These are phyloP conservation scores for Coturnix japonica DNA, from an alignment of 2,113 vertebrate genomes.

Conservation along the genomic window DNA sequence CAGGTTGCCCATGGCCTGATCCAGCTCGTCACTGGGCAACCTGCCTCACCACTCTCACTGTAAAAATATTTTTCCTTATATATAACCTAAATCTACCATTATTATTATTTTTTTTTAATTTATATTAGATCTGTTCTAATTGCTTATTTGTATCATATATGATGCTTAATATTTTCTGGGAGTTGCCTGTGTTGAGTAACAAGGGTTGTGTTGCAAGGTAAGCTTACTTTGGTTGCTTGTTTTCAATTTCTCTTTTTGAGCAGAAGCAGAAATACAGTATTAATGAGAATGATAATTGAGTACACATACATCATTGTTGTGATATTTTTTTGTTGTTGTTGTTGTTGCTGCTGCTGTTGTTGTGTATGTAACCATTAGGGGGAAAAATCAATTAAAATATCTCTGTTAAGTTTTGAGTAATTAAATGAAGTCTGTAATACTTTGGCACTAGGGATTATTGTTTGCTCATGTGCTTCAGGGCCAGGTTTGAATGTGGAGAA, in stretches of 20 bases:
- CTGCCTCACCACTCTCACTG: too few species aligned
- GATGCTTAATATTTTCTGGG: neutral
- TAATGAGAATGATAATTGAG: neutral
- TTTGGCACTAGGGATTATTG: neutral
- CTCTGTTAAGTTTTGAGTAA: slow-evolving; percentile 4
- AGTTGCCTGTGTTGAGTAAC: neutral
- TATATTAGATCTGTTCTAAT: neutral
- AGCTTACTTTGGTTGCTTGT: neutral
- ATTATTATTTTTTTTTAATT: too few species aligned
- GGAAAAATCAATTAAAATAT: neutral
- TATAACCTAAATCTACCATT: too few species aligned
- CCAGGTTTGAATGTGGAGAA: neutral
- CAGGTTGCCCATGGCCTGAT: too few species aligned
- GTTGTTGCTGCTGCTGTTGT: neutral
- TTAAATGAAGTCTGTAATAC: slow-evolving; percentile 18
- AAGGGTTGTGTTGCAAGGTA: neutral
- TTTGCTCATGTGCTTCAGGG: slow-evolving; percentile 13
- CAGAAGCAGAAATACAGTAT: neutral
- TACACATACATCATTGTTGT: neutral
- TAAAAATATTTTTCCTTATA: too few species aligned
- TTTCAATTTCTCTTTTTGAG: neutral
- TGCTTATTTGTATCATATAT: neutral
- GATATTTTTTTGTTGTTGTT: neutral
- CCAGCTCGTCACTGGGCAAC: too few species aligned
- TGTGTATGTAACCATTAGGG: neutral